These are phyloP conservation scores for Thera obeliscata DNA, from an alignment of 2,888 invertebrate genomes.

Conservation along the genomic window DNA sequence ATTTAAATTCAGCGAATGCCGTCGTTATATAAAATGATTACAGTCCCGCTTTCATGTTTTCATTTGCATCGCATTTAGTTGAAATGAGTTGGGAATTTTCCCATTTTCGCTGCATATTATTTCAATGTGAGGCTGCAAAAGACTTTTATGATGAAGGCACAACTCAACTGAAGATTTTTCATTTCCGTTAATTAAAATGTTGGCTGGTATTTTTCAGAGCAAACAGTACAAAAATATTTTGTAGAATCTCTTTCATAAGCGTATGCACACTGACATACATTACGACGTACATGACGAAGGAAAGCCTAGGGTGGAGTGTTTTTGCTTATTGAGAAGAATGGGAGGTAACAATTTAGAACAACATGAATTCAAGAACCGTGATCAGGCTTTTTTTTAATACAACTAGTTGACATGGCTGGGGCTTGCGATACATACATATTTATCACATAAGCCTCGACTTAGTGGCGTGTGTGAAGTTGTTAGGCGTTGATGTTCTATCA, in stretches of 20 bases:
- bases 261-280: not conserved
- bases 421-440: no score
- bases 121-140: slow-evolving; percentile 22
- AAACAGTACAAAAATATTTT: not conserved
- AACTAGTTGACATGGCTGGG: no score
- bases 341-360: no score
- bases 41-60: slow-evolving; percentile 23
- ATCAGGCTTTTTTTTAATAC: no score
- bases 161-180: slow-evolving; percentile 14
- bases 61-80: slow-evolving; percentile 27
- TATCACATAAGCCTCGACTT: not conserved
- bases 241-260: not conserved
- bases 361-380: no score
- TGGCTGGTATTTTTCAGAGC: slow-evolving; percentile 7
- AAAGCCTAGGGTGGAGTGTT: no score
- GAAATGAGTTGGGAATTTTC: slow-evolving; percentile 20
- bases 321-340: no score
- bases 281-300: not conserved
- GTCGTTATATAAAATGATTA: slow-evolving; percentile 18
- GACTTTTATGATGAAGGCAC: slow-evolving; percentile 17
- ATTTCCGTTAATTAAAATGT: slow-evolving; percentile 15
- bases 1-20: slow-evolving; percentile 14
- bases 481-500: not conserved
- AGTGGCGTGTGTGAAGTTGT: not conserved
- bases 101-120: slow-evolving; percentile 31